A percentile compares a stretch with the other conserved stretches of the same genome.
Conservation (phyloP, 2,113 vertebrate genomes). For the Gnathonemus longibarbis region DNA sequence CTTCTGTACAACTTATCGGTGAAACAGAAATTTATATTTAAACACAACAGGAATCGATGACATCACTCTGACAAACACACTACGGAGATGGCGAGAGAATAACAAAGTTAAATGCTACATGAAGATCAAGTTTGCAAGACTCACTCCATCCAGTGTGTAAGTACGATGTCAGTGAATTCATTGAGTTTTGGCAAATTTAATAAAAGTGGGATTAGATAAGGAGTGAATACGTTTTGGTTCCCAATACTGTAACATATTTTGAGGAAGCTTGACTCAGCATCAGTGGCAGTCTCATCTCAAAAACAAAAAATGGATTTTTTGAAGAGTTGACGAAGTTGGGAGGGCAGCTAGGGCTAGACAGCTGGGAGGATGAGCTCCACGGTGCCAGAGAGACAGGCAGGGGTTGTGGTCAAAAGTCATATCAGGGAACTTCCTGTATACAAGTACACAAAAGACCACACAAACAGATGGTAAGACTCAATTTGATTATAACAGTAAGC, state of each 20-base stretch:
- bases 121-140: background rate
- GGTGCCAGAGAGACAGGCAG: background rate
- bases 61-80: background rate
- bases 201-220: background rate
- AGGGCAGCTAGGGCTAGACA: background rate
- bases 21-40: background rate
- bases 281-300: background rate
- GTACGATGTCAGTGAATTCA: background rate
- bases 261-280: background rate
- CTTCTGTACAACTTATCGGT: background rate
- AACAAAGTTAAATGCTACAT: background rate
- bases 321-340: background rate
- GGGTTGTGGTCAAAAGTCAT: background rate
- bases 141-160: background rate
- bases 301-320: background rate
- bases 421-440: background rate
- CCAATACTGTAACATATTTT: background rate
- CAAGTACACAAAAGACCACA: background rate
- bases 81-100: background rate
- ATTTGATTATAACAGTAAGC: background rate
- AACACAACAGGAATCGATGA: background rate
- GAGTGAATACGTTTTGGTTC: background rate
- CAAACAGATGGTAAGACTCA: background rate
- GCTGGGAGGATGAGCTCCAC: background rate
- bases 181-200: background rate